phyloP scores from a whole-genome alignment of 2,113 vertebrate genomes.

The Bos javanicus region DNA sequence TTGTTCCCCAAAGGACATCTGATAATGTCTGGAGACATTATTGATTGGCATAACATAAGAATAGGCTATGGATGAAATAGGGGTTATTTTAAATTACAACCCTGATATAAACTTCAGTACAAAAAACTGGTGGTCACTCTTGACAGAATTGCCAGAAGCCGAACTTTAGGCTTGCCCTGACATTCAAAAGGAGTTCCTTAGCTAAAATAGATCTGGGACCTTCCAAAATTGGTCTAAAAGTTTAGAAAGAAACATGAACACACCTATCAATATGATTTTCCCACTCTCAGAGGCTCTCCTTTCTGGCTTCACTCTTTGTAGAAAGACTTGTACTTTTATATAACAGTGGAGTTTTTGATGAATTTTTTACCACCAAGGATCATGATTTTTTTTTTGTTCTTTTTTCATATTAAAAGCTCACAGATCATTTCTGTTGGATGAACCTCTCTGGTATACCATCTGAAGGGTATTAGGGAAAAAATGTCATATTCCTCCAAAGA shows the following conservation, averaged over 20 bases:
- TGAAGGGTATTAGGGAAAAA: background rate
- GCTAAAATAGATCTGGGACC: background rate
- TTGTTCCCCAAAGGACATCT: background rate
- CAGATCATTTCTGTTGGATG: background rate
- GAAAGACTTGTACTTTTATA: background rate
- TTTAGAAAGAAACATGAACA: background rate
- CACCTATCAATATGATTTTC: background rate
- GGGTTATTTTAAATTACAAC: background rate
- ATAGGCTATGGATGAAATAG: background rate
- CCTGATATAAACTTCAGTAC: background rate
- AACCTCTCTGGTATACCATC: background rate
- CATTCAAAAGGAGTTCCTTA: background rate
- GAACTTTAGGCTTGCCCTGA: background rate
- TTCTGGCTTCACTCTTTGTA: background rate
- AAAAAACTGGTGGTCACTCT: background rate
- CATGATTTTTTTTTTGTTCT: background rate
- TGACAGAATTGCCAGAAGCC: background rate
- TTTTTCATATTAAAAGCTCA: slow-evolving; percentile 1
- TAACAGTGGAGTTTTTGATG: background rate
- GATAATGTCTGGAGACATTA: background rate
- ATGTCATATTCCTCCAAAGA: slow-evolving; percentile 24
- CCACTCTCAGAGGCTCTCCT: background rate
- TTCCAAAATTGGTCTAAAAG: background rate
- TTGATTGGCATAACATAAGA: background rate
- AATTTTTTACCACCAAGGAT: slow-evolving; percentile 8